Percentiles rank a stretch among this genome's conserved stretches.
Evolutionary conservation across 2,888 invertebrate species (phyloP).

Genomic region (Oligia strigilis): DNA sequence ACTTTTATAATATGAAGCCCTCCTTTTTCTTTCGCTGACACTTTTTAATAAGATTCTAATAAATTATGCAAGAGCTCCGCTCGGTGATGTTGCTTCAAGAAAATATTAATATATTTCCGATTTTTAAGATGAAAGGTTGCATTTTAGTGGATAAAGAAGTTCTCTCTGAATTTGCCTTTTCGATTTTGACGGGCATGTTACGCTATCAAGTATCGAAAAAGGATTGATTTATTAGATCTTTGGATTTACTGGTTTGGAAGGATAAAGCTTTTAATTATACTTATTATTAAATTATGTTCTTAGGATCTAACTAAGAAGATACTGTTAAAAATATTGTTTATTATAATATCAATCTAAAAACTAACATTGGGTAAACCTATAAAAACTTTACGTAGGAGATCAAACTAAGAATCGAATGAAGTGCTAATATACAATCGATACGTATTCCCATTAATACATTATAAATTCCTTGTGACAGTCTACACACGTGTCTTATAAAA

Average conservation of each 20-base stretch:
- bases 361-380: background rate
- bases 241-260: background rate
- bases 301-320: background rate
- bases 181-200: slow-evolving; percentile 1
- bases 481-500: background rate
- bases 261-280: background rate
- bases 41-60: slow-evolving; percentile 87
- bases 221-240: background rate
- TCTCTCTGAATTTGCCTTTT: slow-evolving; percentile 39
- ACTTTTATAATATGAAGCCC: slow-evolving; percentile 75
- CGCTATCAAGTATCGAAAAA: background rate
- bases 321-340: background rate
- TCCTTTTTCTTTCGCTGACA: slow-evolving; percentile 82
- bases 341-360: background rate
- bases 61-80: slow-evolving; percentile 82
- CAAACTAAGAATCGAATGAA: slow-evolving; percentile 3
- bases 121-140: slow-evolving; percentile 56
- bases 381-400: slow-evolving; percentile 27
- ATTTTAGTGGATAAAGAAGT: slow-evolving; percentile 36
- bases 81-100: slow-evolving; percentile 74
- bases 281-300: background rate
- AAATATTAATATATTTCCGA: slow-evolving; percentile 67
- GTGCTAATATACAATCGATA: background rate
- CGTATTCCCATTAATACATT: background rate
- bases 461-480: slow-evolving; percentile 18